Evolutionary conservation across 2,797 vertebrate genomes (phyloP).

Genomic region (Taenioides sp.): DNA sequence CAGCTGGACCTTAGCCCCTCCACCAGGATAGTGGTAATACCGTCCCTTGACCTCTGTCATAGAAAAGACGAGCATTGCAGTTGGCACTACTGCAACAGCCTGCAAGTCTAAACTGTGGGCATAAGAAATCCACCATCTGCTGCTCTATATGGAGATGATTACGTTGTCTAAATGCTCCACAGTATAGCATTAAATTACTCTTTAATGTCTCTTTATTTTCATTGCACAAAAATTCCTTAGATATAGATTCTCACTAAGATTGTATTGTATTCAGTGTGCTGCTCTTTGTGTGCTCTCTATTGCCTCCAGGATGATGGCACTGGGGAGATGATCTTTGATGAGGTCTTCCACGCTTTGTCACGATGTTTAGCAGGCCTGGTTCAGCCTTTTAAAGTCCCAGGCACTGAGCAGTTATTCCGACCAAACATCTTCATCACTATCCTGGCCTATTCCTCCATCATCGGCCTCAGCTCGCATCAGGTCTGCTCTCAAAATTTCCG

Average conservation of each 20-base stretch:
- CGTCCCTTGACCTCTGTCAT: neutral
- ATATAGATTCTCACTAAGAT: too few species aligned
- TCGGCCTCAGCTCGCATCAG: slow-evolving; percentile 93
- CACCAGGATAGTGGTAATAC: slow-evolving; percentile 91
- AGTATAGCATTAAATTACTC: too few species aligned
- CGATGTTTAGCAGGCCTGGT: slow-evolving; percentile 87
- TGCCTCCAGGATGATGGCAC: slow-evolving; percentile 90
- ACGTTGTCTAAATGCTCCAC: too few species aligned
- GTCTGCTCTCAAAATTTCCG: slow-evolving; percentile 56
- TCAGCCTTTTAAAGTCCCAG: slow-evolving; percentile 90
- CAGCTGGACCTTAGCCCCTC: slow-evolving; percentile 98
- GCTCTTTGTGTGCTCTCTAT: neutral
- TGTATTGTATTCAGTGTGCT: too few species aligned
- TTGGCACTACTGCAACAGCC: too few species aligned
- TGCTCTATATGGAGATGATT: too few species aligned
- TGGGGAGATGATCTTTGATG: slow-evolving; percentile 96
- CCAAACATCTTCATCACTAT: slow-evolving; percentile 97
- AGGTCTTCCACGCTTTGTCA: slow-evolving; percentile 93
- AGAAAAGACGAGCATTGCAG: too few species aligned
- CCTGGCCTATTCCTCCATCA: slow-evolving; percentile 94
- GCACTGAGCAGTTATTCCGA: slow-evolving; percentile 86
- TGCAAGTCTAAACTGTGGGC: too few species aligned
- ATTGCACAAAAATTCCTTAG: too few species aligned
- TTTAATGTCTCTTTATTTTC: too few species aligned
- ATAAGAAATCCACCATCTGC: too few species aligned